A percentile compares a stretch with the other conserved stretches of the same genome.
phyloP scores from a whole-genome alignment of 1,140 invertebrate genomes.

The Drosophila murphyi region DNA sequence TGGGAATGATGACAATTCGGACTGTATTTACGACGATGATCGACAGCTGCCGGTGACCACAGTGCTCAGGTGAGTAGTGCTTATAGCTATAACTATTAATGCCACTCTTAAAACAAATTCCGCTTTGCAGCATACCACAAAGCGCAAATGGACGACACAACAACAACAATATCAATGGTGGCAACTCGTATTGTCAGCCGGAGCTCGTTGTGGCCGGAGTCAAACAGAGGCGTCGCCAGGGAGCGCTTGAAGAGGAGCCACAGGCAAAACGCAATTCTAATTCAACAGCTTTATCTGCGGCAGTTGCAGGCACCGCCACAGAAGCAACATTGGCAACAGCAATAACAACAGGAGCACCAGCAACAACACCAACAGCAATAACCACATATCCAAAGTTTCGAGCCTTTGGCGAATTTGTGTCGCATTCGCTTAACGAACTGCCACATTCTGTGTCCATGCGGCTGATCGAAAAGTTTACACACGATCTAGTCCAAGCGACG shows the following conservation, averaged over 20 bases:
- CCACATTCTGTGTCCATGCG: slow-evolving; percentile 63
- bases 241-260: slow-evolving; percentile 15
- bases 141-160: slow-evolving; percentile 12
- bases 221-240: slow-evolving; percentile 29
- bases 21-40: slow-evolving; percentile 55
- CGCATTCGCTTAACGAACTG: slow-evolving; percentile 73
- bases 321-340: slow-evolving; percentile 5
- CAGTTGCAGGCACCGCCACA: neutral
- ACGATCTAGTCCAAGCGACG: slow-evolving; percentile 69
- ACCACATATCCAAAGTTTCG: slow-evolving; percentile 68
- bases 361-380: slow-evolving; percentile 8
- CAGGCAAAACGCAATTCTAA: neutral
- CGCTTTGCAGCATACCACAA: slow-evolving; percentile 51
- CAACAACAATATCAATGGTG: slow-evolving; percentile 49
- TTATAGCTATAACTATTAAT: neutral
- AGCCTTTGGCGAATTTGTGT: slow-evolving; percentile 81
- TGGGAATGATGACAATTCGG: slow-evolving; percentile 40
- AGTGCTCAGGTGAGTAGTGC: slow-evolving; percentile 59
- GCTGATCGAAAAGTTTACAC: slow-evolving; percentile 78
- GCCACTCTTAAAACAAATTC: neutral
- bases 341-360: slow-evolving; percentile 2
- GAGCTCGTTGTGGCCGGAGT: slow-evolving; percentile 37
- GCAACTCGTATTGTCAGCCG: slow-evolving; percentile 45
- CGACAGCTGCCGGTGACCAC: slow-evolving; percentile 67
- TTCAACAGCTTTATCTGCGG: slow-evolving; percentile 17